Conservation (phyloP, 2,113 vertebrate genomes). For the Pedetes capensis region DNA sequence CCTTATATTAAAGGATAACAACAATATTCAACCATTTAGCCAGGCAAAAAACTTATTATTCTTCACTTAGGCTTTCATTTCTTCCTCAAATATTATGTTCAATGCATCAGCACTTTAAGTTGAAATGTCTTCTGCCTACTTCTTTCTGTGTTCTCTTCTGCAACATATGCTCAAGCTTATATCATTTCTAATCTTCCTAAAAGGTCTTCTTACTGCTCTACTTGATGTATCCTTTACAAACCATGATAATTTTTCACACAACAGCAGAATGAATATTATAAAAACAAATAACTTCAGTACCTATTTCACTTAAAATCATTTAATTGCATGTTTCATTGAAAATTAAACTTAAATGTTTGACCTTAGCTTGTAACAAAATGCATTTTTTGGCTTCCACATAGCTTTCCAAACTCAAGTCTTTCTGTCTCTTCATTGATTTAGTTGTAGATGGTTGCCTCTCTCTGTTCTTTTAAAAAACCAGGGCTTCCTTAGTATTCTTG, state of each 20-base stretch:
- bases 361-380: neutral
- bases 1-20: neutral
- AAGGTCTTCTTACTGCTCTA: neutral
- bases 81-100: neutral
- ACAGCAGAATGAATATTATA: neutral
- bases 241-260: neutral
- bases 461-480: neutral
- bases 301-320: neutral
- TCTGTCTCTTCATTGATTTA: neutral
- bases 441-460: neutral
- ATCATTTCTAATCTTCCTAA: neutral
- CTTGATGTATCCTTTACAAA: neutral
- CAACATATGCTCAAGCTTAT: neutral
- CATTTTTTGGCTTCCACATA: neutral
- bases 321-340: neutral
- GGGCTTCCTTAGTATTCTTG: neutral
- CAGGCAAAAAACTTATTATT: neutral
- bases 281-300: neutral
- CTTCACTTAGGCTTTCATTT: neutral
- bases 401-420: neutral
- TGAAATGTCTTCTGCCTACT: neutral
- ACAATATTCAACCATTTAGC: neutral
- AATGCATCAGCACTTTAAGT: neutral
- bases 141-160: neutral
- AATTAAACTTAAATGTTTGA: neutral